Base-by-base conservation (phyloP, 2,113 vertebrate species). In the Tupaia tana region DNA sequence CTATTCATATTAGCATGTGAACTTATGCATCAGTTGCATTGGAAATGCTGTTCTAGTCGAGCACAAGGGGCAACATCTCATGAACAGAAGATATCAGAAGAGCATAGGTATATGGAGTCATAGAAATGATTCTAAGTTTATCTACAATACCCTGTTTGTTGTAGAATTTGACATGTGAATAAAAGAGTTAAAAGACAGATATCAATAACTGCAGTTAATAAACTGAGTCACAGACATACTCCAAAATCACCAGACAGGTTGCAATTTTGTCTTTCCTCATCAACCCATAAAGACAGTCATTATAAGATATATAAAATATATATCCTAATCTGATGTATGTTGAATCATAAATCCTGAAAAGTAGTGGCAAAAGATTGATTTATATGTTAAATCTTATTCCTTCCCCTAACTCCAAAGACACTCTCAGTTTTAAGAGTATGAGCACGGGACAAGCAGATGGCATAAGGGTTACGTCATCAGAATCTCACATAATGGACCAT, bases 21-120 rank as follows among this genome's bases (percentile, higher is more conserved):
- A 93, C 83, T 90, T 75, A 82, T 92, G 91, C 96, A 83, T 95
- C 93, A 95, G n/a, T 63, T 4, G 0, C 61, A 14, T 58, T 88
- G 75, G 61, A 66, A 95, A 82, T 31, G 61, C 56, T 67, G 19
- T 74, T 92, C 59, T 95, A 61, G 91, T 87, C 75, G 82, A 88
- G 63, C 31, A 75, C 82, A 71, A 90, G 31, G 19, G 18, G 63
- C 0, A 20, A 27, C 86, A 97, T 61, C 92, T 92, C 25, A n/a
- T 34, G 54, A 94, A 83, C 86, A 71, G 80, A 90, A 91, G 84
- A 91, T 92, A 71, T 94, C 83, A 89, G 66, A 66, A 77, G 78
- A 77, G 74, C 19, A 63, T 78, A 83, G 90, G 94, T 84, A 24
- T 66, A 31, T 77, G 81, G 58, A 85, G 34, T 92, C 80, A 61